These are phyloP conservation scores for Lithophane ornitopus DNA, from an alignment of 2,888 invertebrate species.

Conservation along the genomic window DNA sequence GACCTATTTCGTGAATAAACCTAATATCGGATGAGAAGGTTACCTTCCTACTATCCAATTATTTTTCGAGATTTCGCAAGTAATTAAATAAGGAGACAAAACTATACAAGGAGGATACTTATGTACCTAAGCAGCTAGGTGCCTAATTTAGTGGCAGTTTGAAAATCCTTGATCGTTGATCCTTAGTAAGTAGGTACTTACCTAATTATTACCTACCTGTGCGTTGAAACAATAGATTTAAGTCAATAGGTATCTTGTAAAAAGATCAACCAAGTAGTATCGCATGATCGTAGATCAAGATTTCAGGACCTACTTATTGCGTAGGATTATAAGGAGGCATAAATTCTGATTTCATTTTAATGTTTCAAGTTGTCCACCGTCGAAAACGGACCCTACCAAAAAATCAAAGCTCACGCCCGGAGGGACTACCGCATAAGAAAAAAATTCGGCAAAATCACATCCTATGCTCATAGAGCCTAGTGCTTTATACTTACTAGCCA, in stretches of 20 bases:
- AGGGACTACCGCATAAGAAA: background rate
- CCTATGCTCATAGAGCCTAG: background rate
- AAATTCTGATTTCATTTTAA: background rate
- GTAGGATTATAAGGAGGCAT: background rate
- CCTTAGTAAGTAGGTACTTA: background rate
- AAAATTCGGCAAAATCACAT: background rate
- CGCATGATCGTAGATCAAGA: background rate
- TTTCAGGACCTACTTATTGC: background rate
- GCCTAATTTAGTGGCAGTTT: background rate
- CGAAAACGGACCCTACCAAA: slow-evolving; percentile 1
- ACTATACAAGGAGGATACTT: slow-evolving; percentile 16
- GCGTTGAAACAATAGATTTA: background rate
- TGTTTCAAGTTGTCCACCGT: slow-evolving; percentile 22
- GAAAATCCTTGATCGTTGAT: background rate
- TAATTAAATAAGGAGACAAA: background rate
- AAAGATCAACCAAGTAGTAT: background rate
- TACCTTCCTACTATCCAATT: background rate
- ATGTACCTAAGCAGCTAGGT: background rate
- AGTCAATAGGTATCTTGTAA: background rate
- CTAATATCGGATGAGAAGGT: background rate
- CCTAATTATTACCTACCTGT: background rate
- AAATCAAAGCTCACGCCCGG: slow-evolving; percentile 6
- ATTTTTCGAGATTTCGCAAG: slow-evolving; percentile 23
- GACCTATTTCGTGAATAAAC: background rate
- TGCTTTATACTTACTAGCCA: background rate